Percentiles rank a stretch among this genome's conserved stretches.
Conservation (phyloP, 2,113 vertebrate species). For the Bujurquina vittata region DNA sequence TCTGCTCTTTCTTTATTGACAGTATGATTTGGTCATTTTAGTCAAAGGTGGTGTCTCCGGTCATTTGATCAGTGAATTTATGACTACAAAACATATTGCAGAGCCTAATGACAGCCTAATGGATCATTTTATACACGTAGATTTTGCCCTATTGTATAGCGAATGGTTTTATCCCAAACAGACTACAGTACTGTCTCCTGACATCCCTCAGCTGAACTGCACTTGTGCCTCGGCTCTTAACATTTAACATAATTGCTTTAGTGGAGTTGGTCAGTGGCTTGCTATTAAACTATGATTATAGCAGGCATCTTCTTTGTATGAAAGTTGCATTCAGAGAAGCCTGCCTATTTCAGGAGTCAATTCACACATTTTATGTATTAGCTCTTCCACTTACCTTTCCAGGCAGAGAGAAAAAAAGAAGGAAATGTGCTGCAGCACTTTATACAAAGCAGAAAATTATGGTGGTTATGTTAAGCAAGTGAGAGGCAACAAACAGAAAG, state of each 20-base stretch:
- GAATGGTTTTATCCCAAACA: background rate
- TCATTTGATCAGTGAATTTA: background rate
- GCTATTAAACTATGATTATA: background rate
- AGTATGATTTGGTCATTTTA: background rate
- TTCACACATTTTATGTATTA: background rate
- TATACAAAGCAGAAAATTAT: background rate
- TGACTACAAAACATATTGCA: background rate
- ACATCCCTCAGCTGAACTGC: background rate
- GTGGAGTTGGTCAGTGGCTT: background rate
- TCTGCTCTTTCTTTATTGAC: background rate
- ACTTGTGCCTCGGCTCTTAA: background rate
- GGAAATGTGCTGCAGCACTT: background rate
- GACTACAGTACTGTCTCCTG: background rate
- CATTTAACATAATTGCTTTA: background rate
- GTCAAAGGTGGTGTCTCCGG: background rate
- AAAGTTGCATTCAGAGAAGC: background rate
- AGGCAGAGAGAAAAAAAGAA: background rate
- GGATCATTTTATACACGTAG: background rate
- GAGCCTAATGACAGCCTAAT: background rate
- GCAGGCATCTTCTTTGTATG: background rate
- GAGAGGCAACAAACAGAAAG: constrained; percentile 28
- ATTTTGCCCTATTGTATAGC: background rate
- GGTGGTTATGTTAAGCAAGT: constrained; percentile 19
- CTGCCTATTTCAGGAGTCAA: background rate
- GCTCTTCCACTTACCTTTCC: background rate